These are phyloP conservation scores for Gobio gobio DNA, from an alignment of 2,113 vertebrate genomes.

Conservation along the genomic window DNA sequence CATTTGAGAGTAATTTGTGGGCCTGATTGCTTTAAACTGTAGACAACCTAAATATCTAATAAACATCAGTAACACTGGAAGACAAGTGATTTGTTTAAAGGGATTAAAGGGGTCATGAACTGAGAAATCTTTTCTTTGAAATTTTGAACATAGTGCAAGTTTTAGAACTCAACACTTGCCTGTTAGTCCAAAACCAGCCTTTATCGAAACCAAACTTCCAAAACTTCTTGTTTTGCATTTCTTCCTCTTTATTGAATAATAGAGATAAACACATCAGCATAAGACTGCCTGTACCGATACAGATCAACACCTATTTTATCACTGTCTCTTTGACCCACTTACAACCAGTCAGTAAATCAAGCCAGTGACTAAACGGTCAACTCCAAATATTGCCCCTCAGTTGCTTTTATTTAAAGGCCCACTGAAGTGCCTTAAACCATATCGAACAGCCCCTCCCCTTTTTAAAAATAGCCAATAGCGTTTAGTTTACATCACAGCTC, in stretches of 20 bases:
- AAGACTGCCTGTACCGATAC: no score
- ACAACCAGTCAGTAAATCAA: not conserved
- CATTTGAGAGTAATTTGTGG: constrained; percentile 3
- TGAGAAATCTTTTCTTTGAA: not conserved
- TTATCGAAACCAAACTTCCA: not conserved
- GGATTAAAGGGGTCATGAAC: not conserved
- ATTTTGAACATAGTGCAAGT: not conserved
- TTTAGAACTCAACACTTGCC: not conserved
- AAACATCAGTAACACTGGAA: not conserved
- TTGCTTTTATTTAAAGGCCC: not conserved
- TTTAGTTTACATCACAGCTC: no score
- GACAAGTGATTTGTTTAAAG: not conserved
- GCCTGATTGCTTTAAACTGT: constrained; percentile 22
- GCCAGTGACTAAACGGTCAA: not conserved
- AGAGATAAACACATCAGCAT: no score
- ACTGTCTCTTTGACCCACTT: not conserved
- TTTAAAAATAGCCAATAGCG: no score
- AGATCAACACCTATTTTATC: no score
- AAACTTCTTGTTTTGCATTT: not conserved
- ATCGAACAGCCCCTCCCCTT: no score
- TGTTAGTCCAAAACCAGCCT: not conserved
- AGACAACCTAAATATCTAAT: constrained; percentile 1
- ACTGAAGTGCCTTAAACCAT: no score
- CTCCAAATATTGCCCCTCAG: not conserved
- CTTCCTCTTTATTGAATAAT: not conserved